These are phyloP conservation scores for Myodes glareolus DNA, from an alignment of 2,113 vertebrate species.

Conservation along the genomic window DNA sequence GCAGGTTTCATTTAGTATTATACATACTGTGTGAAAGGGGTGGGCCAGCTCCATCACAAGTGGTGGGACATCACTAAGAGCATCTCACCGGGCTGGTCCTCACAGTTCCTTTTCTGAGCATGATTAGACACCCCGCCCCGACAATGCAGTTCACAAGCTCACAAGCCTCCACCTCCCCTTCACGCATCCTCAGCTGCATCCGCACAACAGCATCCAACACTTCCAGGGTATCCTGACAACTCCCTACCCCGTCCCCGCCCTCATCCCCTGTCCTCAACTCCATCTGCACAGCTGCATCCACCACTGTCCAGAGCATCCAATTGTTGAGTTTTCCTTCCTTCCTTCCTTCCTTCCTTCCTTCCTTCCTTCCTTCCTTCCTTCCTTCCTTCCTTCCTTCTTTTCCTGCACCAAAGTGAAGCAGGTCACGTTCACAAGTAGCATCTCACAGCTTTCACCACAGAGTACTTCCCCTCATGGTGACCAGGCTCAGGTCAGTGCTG, in stretches of 20 bases:
- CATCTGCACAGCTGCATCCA: background rate
- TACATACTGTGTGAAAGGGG: background rate
- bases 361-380: too few relatives aligned
- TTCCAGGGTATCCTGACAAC: background rate
- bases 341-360: too few relatives aligned
- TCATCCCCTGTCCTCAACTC: background rate
- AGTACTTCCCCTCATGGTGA: background rate
- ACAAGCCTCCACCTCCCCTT: too few relatives aligned
- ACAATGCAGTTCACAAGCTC: background rate
- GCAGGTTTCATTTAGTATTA: background rate
- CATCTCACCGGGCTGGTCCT: background rate
- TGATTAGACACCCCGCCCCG: background rate
- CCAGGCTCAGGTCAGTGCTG: background rate
- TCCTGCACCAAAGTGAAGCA: background rate
- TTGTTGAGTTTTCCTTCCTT: background rate
- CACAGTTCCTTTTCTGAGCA: background rate
- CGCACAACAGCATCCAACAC: too few relatives aligned
- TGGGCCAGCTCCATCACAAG: background rate
- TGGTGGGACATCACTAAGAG: background rate
- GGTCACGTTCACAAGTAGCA: background rate
- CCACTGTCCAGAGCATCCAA: background rate
- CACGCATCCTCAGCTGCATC: background rate
- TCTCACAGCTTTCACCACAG: background rate
- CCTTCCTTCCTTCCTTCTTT: too few relatives aligned
- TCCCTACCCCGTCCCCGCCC: too few relatives aligned